Percentiles rank a stretch among this genome's conserved stretches.
phyloP scores from a whole-genome alignment of 2,797 vertebrate genomes.

The Podarcis siculus region DNA sequence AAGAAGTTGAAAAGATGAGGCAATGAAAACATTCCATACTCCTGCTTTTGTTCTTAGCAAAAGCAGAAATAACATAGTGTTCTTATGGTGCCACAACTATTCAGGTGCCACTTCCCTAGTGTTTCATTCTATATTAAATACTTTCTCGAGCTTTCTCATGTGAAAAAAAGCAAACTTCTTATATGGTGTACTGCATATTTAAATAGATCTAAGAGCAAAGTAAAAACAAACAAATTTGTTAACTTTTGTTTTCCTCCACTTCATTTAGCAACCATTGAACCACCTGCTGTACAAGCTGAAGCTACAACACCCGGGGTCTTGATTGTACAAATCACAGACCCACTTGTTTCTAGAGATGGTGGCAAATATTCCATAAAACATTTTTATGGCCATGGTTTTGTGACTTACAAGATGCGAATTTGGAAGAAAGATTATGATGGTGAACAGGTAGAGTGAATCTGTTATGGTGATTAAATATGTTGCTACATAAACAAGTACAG shows the following conservation, averaged over 20 bases:
- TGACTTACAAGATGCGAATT: constrained; percentile 70
- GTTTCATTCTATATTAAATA: neutral
- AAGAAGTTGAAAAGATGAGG: neutral
- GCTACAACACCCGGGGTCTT: constrained; percentile 61
- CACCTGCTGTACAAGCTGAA: constrained; percentile 67
- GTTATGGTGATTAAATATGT: accelerated
- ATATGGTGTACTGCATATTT: neutral
- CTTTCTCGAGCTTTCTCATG: neutral
- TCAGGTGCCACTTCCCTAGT: neutral
- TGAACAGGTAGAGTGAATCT: constrained; percentile 45
- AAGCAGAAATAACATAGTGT: neutral
- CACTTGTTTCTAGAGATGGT: constrained; percentile 42
- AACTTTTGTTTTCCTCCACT: neutral
- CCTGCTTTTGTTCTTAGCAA: neutral
- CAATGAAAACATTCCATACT: neutral
- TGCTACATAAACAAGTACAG: neutral
- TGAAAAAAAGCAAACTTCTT: neutral
- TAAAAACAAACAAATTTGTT: neutral
- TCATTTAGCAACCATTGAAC: constrained; percentile 69
- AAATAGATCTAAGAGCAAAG: accelerated
- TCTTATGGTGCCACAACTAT: too few relatives aligned
- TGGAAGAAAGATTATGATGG: constrained; percentile 67
- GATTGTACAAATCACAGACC: constrained; percentile 69
- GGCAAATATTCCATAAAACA: constrained; percentile 56
- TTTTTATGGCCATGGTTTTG: constrained; percentile 42